Base-by-base conservation (phyloP, 2,113 vertebrate species). In the Calyptomena viridis region DNA sequence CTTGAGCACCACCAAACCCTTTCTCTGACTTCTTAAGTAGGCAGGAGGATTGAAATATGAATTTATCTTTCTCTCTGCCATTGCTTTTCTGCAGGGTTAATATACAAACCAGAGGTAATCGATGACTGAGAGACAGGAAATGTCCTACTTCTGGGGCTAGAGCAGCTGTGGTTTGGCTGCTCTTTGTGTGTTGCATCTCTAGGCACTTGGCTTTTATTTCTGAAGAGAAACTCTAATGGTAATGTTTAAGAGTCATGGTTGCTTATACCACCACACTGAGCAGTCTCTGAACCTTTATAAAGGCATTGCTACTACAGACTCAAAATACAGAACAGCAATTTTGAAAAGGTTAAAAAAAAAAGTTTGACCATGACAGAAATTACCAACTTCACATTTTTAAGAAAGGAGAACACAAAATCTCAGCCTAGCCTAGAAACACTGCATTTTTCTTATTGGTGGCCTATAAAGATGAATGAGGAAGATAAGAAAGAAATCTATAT, bases 51-150 rank as follows among this genome's bases (percentile, higher is more conserved):
- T 13, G 47, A 86, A 42, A 50, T 35, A 37, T 3, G 24, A 74
- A 59, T 89, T 90, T 44, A 67, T 81, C 76, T 71, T 89, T 78
- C 63, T 55, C 35, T 19, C 73, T 75, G 50, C 11, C 27, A 12
- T 28, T 67, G 40, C n/a, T 79, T 84, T 85, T 69, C 75, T 62
- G 42, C 59, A 56, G 69, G 24, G 58, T 62, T 89, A 72, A 69
- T 67, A 18, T 11, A 55, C 27, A 52, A 84, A 75, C 9, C 46
- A 79, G 86, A 89, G 72, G 52, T 77, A 90, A 94, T 92, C 83
- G 58, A 89, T 95, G 72, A 42, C 30, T 50, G 64, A 44, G 90
- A 92, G 92, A 69, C 76, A 86, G 64, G 64, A 95, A 93, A 46
- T 3, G 0, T 52, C 46, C 80, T 81, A 44, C 50, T 78, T 55